A percentile compares a stretch with the other conserved stretches of the same genome.
Evolutionary conservation across 2,113 vertebrate species (phyloP).

Genomic region (Cichladusa arquata): DNA sequence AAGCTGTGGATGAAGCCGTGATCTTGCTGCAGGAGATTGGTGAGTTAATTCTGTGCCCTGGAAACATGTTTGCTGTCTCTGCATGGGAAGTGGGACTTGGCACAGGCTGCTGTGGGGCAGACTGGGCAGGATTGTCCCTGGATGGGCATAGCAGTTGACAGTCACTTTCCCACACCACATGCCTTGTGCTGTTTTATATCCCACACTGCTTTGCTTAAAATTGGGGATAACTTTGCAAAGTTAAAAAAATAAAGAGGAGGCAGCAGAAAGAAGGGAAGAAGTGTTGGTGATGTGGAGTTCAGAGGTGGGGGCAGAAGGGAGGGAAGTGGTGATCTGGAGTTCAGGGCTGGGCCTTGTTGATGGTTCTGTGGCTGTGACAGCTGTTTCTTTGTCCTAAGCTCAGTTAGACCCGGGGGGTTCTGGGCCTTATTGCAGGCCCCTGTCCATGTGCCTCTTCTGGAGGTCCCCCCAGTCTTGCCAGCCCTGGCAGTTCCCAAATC

Average conservation of each 20-base stretch:
- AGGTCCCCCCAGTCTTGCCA: neutral
- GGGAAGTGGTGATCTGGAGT: neutral
- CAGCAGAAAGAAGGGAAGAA: too few relatives aligned
- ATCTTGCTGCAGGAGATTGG: slow-evolving; percentile 88
- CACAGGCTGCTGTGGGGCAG: neutral
- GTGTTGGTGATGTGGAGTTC: neutral
- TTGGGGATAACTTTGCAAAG: neutral
- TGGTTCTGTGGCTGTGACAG: neutral
- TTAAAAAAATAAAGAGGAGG: neutral
- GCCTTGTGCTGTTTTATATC: rapidly evolving
- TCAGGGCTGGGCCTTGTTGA: neutral
- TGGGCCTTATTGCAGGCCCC: neutral
- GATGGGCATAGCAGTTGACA: neutral
- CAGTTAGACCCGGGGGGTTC: neutral
- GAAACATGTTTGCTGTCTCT: neutral
- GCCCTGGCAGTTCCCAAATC: neutral
- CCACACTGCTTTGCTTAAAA: neutral
- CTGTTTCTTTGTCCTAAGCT: neutral
- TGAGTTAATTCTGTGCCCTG: slow-evolving; percentile 47
- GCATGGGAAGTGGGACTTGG: neutral
- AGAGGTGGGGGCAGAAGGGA: neutral
- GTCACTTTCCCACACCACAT: neutral
- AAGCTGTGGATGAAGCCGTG: slow-evolving; percentile 86
- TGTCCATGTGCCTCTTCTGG: neutral
- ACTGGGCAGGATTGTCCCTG: neutral